Conservation (phyloP, 2,888 invertebrate genomes). For the Selenia dentaria region DNA sequence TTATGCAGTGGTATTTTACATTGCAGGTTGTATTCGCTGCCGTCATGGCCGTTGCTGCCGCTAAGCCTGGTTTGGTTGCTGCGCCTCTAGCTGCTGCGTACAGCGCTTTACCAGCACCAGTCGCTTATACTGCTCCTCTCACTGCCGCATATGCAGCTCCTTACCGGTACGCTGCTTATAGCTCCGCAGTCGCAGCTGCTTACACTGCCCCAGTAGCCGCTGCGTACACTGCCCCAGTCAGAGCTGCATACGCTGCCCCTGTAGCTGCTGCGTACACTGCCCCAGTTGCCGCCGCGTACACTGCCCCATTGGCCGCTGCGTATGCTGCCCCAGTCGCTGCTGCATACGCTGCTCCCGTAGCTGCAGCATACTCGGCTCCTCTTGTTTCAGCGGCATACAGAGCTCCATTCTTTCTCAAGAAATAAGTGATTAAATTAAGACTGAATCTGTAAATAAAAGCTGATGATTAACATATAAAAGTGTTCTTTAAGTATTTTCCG, state of each 20-base stretch:
- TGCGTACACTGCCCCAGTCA: slow-evolving; percentile 46
- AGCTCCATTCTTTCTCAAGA: slow-evolving; percentile 46
- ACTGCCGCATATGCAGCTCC: slow-evolving; percentile 58
- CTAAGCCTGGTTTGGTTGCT: slow-evolving; percentile 62
- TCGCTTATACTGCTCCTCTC: slow-evolving; percentile 49
- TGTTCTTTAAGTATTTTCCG: too few relatives aligned
- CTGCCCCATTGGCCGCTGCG: slow-evolving; percentile 56
- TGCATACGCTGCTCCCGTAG: slow-evolving; percentile 28
- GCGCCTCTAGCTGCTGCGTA: slow-evolving; percentile 44
- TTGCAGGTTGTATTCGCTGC: slow-evolving; percentile 64
- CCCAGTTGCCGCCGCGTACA: slow-evolving; percentile 47
- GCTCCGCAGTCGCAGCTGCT: slow-evolving; percentile 52
- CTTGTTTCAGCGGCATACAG: slow-evolving; percentile 33
- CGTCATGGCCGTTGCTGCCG: slow-evolving; percentile 63
- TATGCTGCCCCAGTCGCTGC: slow-evolving; percentile 47
- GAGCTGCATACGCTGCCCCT: slow-evolving; percentile 44
- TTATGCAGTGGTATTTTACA: too few relatives aligned
- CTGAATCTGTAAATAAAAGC: slow-evolving; percentile 10
- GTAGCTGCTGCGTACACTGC: slow-evolving; percentile 47
- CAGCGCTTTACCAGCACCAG: slow-evolving; percentile 45
- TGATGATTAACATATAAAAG: too few relatives aligned
- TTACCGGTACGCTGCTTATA: slow-evolving; percentile 47
- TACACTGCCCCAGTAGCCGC: slow-evolving; percentile 53
- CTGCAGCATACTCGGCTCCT: slow-evolving; percentile 18
- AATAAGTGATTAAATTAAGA: slow-evolving; percentile 19